These are phyloP conservation scores for Cydia strobilella DNA, from an alignment of 1,140 invertebrate species.

Conservation along the genomic window DNA sequence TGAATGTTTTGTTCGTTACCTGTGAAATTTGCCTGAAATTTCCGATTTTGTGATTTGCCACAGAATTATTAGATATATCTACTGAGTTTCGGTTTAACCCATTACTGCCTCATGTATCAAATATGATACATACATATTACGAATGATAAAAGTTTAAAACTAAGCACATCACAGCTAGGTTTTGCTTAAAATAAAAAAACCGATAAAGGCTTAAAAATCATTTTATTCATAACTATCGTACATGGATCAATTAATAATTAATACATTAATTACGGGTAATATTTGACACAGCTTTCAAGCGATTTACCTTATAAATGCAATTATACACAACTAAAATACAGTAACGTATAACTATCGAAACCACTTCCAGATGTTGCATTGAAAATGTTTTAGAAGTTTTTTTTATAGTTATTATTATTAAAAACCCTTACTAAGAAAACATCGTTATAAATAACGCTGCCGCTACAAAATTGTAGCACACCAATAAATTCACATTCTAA, in stretches of 20 bases:
- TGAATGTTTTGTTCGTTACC: no score
- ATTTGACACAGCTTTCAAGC: slow-evolving; percentile 60
- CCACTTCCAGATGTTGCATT: neutral
- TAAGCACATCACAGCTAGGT: neutral
- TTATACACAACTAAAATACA: slow-evolving; percentile 29
- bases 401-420: neutral
- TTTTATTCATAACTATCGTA: slow-evolving; percentile 76
- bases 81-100: no score
- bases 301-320: slow-evolving; percentile 55
- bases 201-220: slow-evolving; percentile 68
- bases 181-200: slow-evolving; percentile 33
- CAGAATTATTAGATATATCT: no score
- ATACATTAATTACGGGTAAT: slow-evolving; percentile 56
- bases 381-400: neutral
- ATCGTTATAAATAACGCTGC: neutral
- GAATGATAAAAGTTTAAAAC: no score
- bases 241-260: slow-evolving; percentile 67
- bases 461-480: neutral
- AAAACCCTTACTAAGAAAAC: slow-evolving; percentile 21
- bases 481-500: neutral
- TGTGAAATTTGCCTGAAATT: no score
- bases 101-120: no score
- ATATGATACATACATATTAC: no score
- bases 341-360: slow-evolving; percentile 11
- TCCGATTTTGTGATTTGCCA: no score